These are phyloP conservation scores for Ceuthmochares aereus DNA, from an alignment of 2,113 vertebrate species.

Conservation along the genomic window DNA sequence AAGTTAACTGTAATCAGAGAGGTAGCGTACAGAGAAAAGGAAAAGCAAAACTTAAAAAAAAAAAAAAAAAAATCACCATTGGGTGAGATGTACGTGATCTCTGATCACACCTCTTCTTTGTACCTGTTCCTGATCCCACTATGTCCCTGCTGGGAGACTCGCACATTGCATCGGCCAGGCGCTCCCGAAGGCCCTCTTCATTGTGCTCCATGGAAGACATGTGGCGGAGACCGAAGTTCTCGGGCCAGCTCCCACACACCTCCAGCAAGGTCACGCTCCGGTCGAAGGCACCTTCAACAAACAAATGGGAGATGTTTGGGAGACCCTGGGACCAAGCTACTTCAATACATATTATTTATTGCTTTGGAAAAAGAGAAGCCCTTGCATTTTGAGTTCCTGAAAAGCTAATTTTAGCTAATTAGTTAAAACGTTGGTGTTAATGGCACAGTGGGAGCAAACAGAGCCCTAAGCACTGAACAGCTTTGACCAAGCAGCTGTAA, in stretches of 20 bases:
- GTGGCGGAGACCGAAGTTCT: conserved; percentile 93
- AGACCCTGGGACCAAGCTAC: not conserved
- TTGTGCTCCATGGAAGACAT: conserved; percentile 89
- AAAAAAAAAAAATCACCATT: conserved; percentile 68
- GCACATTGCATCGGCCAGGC: conserved; percentile 96
- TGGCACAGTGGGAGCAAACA: not conserved
- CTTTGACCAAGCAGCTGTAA: not conserved
- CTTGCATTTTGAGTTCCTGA: accelerated
- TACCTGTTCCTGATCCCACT: conserved; percentile 95
- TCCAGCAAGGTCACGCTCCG: conserved; percentile 94
- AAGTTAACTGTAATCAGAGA: not conserved
- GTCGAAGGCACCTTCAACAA: conserved; percentile 87
- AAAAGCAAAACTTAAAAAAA: not conserved
- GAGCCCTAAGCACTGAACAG: not conserved
- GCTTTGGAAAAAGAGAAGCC: not conserved
- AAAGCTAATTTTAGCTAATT: accelerated
- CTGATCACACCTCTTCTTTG: conserved; percentile 78
- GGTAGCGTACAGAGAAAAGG: not conserved
- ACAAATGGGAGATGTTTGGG: not conserved
- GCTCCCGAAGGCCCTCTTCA: conserved; percentile 93
- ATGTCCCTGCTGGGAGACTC: conserved; percentile 94
- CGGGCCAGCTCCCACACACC: conserved; percentile 97
- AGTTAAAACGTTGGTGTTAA: not conserved
- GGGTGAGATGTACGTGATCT: conserved; percentile 73
- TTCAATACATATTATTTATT: accelerated